Conservation (phyloP, 2,888 invertebrate species). For the Clistopyga incitator region DNA sequence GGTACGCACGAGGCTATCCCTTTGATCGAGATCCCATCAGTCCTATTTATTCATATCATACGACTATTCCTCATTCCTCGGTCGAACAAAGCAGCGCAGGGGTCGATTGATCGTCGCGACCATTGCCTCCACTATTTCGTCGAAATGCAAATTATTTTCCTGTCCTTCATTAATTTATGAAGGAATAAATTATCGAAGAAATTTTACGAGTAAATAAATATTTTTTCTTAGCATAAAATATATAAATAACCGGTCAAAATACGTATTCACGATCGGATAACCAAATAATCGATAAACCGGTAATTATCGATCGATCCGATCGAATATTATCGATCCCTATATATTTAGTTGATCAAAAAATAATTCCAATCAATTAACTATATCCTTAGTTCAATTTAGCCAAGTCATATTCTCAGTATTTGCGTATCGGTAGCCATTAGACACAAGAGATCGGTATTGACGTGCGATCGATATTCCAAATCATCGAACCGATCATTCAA, state of each 20-base stretch:
- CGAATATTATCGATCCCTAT: not conserved
- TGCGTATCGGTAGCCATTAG: too few relatives aligned
- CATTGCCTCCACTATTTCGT: not conserved
- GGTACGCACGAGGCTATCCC: slow-evolving; percentile 14
- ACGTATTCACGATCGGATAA: not conserved
- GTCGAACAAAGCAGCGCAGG: not conserved
- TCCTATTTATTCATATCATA: slow-evolving; percentile 50
- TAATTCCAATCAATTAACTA: not conserved
- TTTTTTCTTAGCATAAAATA: too few relatives aligned
- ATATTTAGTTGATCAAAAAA: not conserved
- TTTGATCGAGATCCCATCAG: slow-evolving; percentile 55
- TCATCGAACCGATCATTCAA: not conserved
- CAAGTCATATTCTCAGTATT: not conserved
- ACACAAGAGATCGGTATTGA: not conserved
- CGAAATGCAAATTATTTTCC: not conserved
- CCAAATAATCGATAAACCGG: not conserved
- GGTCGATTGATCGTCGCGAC: not conserved
- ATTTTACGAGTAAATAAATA: not conserved
- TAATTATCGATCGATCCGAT: not conserved
- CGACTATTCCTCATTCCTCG: slow-evolving; percentile 40
- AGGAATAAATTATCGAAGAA: not conserved
- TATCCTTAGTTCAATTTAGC: not conserved
- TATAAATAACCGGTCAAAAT: too few relatives aligned
- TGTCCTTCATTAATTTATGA: not conserved
- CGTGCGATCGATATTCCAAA: not conserved